Conservation (phyloP, 2,888 invertebrate species). For the Lycaena phlaeas region DNA sequence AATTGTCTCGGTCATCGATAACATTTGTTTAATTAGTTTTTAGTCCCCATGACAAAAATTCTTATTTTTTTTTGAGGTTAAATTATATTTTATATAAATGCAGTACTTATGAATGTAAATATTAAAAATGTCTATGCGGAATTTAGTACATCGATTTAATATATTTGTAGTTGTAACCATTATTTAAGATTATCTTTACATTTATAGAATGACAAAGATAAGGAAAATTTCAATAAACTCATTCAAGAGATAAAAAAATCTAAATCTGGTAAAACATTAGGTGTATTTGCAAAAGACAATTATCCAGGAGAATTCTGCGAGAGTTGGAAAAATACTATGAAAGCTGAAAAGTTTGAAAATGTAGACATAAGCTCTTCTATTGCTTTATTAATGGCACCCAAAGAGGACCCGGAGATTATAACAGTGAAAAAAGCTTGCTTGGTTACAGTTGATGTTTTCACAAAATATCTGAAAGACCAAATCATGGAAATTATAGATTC, state of each 20-base stretch:
- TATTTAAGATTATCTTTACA: too few species aligned
- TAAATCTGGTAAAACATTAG: conserved; percentile 89
- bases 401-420: conserved; percentile 93
- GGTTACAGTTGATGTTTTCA: conserved; percentile 95
- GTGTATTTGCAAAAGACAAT: conserved; percentile 94
- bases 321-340: conserved; percentile 87
- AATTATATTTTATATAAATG: too few species aligned
- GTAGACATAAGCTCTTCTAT: conserved; percentile 89
- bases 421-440: conserved; percentile 93
- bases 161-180: too few species aligned
- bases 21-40: too few species aligned
- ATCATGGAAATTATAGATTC: conserved; percentile 99
- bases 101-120: too few species aligned
- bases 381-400: conserved; percentile 92
- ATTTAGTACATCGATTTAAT: too few species aligned
- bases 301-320: conserved; percentile 95
- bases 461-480: conserved; percentile 96
- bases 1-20: too few species aligned
- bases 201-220: conserved; percentile 90
- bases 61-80: too few species aligned
- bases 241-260: conserved; percentile 88
- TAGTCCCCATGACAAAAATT: too few species aligned
- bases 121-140: too few species aligned
- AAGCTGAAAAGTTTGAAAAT: conserved; percentile 85
- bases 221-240: conserved; percentile 86